A percentile compares a stretch with the other conserved stretches of the same genome.
Conservation (phyloP, 2,113 vertebrate species). For the Cromileptes altivelis region DNA sequence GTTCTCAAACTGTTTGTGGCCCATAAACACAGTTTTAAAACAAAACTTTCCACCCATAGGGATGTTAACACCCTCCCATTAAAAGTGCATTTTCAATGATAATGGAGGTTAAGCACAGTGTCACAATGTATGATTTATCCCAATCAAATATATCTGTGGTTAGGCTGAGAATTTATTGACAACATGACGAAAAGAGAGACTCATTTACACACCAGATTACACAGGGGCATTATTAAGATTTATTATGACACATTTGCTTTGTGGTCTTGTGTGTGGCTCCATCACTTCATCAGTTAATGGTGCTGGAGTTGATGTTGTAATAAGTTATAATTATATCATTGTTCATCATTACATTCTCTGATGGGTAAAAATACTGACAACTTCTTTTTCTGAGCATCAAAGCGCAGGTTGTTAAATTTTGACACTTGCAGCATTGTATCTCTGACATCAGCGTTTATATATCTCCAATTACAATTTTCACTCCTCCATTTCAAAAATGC, state of each 20-base stretch:
- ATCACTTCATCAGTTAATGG: conserved; percentile 14
- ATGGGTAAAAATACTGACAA: not conserved
- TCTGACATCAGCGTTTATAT: not conserved
- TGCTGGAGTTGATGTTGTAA: conserved; percentile 1
- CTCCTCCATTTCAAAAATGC: not conserved
- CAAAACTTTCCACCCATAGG: not conserved
- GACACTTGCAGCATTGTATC: not conserved
- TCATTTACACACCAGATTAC: not conserved
- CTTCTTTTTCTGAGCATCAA: not conserved
- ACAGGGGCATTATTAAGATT: conserved; percentile 30
- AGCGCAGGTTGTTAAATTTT: not conserved
- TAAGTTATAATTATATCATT: not conserved
- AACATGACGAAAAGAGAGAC: not conserved
- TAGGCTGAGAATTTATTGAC: not conserved
- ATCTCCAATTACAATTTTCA: not conserved
- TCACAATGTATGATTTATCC: not conserved
- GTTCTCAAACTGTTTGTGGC: not conserved
- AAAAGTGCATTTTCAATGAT: not conserved
- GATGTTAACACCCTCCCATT: not conserved
- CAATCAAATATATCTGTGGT: not conserved
- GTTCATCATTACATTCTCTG: conserved; percentile 3
- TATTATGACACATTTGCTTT: conserved; percentile 13
- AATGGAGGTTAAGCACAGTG: not conserved
- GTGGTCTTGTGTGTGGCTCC: not conserved
- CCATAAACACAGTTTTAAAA: conserved; percentile 10